Base-by-base conservation (phyloP, 2,113 vertebrate genomes). In the Takifugu flavidus region DNA sequence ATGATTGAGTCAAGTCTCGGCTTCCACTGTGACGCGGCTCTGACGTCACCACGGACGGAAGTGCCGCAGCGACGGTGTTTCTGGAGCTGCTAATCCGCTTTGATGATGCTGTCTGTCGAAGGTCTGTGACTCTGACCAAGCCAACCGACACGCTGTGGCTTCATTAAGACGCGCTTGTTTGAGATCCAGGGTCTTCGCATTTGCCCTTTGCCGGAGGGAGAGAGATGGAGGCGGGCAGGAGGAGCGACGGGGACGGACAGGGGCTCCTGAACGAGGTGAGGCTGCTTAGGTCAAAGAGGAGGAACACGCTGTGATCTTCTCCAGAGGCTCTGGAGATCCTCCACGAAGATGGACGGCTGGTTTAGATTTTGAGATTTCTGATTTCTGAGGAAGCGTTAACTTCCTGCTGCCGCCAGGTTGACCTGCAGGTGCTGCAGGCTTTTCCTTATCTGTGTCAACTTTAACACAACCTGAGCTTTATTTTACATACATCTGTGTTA, bases 211-310 rank as follows among this genome's bases (percentile, higher is more conserved):
- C 11, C 4, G 34, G 34, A 39, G 34, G 7, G 1, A 7, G 4
- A 2, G 47, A 2, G 47, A 95, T 96, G 95, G 87, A 91, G 67
- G 31, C 75, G 25, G 77, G 84, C 72, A 81, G 86, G 51, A 90
- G 93, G 62, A 95, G 84, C 71, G 95, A 96, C 83, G 93, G 90
- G 79, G 95, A 97, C 84, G 96, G 95, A 94, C 95, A 96, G 86
- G 94, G 93, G 53, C 86, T 97, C 82, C 86, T 95, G 64, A 94
- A 86, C 79, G 95, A 98, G 95, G 95, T 97, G 92, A 95, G 93
- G 74, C 56, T 5, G 53, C 1, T 43, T 1, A 14, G 26, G 45
- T 26, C 28, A n/a, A 13, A 58, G 12, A 43, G 4, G 49, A 69
- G 62, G 31, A 13, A 20, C 20, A 20, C 20, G 20, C 20, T 20